Evolutionary conservation across 2,888 invertebrate species (phyloP).

Genomic region (Oscheius sp.): DNA sequence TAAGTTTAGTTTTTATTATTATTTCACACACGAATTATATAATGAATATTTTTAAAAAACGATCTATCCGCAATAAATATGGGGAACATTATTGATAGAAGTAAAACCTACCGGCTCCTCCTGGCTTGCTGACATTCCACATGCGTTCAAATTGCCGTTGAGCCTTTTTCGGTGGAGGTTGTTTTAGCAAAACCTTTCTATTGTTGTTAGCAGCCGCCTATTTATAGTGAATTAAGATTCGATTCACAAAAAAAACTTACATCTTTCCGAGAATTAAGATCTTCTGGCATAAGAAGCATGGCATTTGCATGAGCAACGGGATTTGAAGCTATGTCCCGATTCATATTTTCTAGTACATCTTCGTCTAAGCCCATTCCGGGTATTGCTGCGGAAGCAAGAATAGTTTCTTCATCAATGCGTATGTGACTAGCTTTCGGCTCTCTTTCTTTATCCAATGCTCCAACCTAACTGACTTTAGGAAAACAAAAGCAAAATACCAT

Average conservation of each 20-base stretch:
- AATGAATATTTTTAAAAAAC: no score
- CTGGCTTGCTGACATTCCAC: constrained; percentile 65
- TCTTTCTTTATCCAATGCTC: constrained; percentile 60
- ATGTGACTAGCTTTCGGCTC: constrained; percentile 46
- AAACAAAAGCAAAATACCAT: constrained; percentile 33
- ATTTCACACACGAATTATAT: background rate
- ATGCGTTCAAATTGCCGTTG: constrained; percentile 73
- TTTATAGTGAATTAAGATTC: constrained; percentile 13
- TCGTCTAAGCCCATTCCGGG: constrained; percentile 97
- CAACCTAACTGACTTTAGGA: constrained; percentile 37
- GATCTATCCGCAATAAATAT: no score
- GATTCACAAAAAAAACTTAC: constrained; percentile 29
- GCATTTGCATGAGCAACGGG: constrained; percentile 31
- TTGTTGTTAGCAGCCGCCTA: constrained; percentile 47
- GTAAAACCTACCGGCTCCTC: constrained; percentile 35
- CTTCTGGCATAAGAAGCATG: constrained; percentile 53
- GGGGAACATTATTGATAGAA: no score
- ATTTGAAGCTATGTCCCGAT: constrained; percentile 49
- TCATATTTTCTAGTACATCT: constrained; percentile 80
- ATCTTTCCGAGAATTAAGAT: constrained; percentile 44
- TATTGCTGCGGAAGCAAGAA: constrained; percentile 35
- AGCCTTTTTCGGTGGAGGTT: constrained; percentile 71
- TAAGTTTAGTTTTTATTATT: background rate
- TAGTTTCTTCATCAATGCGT: constrained; percentile 38
- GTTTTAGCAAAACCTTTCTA: constrained; percentile 69